Evolutionary conservation across 1,140 invertebrate genomes (phyloP).

Genomic region (Steinernema feltiae): DNA sequence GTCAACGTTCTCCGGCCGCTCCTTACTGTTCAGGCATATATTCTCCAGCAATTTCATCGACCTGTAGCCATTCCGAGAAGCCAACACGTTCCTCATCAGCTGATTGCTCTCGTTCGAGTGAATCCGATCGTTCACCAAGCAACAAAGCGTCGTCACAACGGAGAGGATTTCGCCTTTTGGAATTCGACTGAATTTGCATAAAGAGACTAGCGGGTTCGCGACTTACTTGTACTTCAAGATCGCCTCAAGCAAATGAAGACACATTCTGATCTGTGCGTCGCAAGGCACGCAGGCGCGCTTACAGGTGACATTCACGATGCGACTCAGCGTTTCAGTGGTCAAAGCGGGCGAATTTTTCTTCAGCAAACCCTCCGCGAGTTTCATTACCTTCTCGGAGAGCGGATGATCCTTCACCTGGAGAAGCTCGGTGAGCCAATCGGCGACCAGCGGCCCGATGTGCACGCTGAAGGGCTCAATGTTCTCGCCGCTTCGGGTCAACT

Average conservation of each 20-base stretch:
- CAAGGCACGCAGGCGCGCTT: background rate
- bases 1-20: background rate
- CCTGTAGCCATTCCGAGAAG: background rate
- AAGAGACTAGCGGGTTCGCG: background rate
- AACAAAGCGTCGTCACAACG: background rate
- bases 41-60: background rate
- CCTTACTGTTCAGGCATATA: background rate
- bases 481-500: background rate
- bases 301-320: background rate
- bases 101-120: background rate
- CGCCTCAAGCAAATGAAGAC: background rate
- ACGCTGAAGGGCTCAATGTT: background rate
- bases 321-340: background rate
- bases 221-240: slow-evolving; percentile 8
- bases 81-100: background rate
- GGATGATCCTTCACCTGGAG: background rate
- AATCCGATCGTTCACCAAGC: background rate
- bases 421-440: background rate
- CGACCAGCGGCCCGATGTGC: background rate
- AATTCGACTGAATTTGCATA: background rate
- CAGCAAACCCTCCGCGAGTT: background rate
- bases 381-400: background rate
- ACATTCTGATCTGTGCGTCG: background rate
- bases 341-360: background rate
- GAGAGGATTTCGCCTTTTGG: background rate